Evolutionary conservation across 2,888 invertebrate genomes (phyloP).

Genomic region (Drosophila infuscata): DNA sequence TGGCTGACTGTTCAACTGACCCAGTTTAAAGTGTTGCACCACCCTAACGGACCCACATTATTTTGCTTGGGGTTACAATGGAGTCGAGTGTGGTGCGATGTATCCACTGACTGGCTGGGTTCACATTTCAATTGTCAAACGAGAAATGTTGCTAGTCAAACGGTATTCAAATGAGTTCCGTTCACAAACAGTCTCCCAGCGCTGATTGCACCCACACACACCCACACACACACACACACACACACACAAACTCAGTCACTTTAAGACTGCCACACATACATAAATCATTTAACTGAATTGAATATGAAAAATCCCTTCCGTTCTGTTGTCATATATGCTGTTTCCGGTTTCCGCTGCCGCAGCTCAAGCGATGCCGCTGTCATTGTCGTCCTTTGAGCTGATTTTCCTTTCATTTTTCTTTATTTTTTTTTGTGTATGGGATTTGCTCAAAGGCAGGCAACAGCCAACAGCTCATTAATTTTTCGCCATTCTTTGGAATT

Average conservation of each 20-base stretch:
- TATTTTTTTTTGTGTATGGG: conserved; percentile 37
- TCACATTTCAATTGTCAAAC: conserved; percentile 57
- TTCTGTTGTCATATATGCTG: conserved; percentile 83
- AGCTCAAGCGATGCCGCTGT: conserved; percentile 56
- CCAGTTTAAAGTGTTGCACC: conserved; percentile 48
- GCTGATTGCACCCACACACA: conserved; percentile 61
- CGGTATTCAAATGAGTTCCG: conserved; percentile 77
- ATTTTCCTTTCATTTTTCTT: conserved; percentile 39
- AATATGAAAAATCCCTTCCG: conserved; percentile 83
- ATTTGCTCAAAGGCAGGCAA: conserved; percentile 60
- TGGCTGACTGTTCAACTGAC: conserved; percentile 36
- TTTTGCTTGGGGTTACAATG: conserved; percentile 10
- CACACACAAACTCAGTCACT: neutral
- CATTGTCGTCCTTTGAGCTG: conserved; percentile 47
- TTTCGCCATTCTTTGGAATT: conserved; percentile 58
- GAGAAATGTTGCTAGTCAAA: conserved; percentile 63
- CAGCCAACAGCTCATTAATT: conserved; percentile 77
- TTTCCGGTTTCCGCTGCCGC: conserved; percentile 81
- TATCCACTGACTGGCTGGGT: neutral
- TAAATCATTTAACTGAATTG: conserved; percentile 81
- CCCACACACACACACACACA: conserved; percentile 2
- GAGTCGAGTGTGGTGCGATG: conserved; percentile 3
- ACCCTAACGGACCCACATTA: neutral
- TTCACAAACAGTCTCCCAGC: conserved; percentile 56
- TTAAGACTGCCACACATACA: conserved; percentile 30